Conservation (phyloP, 1,140 invertebrate species). For the Drosophila santomea region DNA sequence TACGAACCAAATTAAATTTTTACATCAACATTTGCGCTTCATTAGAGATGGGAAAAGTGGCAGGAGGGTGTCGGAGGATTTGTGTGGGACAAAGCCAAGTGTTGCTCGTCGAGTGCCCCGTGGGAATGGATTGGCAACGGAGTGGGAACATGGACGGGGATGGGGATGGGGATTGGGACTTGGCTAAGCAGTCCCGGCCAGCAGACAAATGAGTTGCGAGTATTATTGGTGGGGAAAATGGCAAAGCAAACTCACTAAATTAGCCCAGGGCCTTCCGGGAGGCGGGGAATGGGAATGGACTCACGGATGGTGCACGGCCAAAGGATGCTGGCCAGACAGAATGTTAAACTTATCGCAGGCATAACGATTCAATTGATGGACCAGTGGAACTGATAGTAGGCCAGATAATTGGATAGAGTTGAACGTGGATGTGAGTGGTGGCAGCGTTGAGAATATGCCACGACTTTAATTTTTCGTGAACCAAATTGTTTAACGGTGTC, state of each 20-base stretch:
- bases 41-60: constrained; percentile 59
- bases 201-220: constrained; percentile 57
- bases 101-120: constrained; percentile 47
- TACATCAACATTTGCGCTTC: constrained; percentile 81
- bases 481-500: too few species aligned
- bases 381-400: constrained; percentile 29
- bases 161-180: constrained; percentile 6
- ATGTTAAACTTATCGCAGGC: constrained; percentile 53
- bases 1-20: constrained; percentile 82
- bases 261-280: constrained; percentile 43
- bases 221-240: constrained; percentile 52
- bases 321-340: constrained; percentile 44
- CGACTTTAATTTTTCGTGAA: too few species aligned
- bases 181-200: constrained; percentile 34
- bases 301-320: neutral
- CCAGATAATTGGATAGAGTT: constrained; percentile 46
- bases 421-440: neutral
- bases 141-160: too few species aligned
- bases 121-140: constrained; percentile 39
- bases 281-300: neutral
- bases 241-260: constrained; percentile 56
- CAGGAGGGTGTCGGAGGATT: constrained; percentile 5
- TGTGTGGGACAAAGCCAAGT: constrained; percentile 49
- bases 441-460: constrained; percentile 1
- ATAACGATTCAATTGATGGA: constrained; percentile 59